These are phyloP conservation scores for Neoniphon sammara DNA, from an alignment of 2,797 vertebrate genomes.

Conservation along the genomic window DNA sequence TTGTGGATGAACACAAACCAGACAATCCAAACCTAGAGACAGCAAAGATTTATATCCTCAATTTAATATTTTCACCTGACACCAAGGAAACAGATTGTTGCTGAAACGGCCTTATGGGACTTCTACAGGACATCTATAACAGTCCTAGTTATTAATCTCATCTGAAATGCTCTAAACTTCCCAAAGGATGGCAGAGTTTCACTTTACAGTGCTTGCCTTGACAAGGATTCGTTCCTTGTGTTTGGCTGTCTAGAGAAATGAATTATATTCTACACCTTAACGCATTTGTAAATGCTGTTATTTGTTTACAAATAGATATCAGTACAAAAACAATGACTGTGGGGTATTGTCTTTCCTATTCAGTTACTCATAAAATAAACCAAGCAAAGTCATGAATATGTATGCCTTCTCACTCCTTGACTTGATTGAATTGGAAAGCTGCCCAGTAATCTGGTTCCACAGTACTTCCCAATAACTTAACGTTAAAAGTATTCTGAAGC, in stretches of 20 bases:
- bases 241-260: constrained; percentile 48
- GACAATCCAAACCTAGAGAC: constrained; percentile 50
- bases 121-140: constrained; percentile 69
- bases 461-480: constrained; percentile 35
- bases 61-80: constrained; percentile 76
- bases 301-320: constrained; percentile 49
- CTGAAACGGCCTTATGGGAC: constrained; percentile 67
- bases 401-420: constrained; percentile 56
- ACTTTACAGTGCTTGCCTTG: constrained; percentile 50
- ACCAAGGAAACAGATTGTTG: constrained; percentile 73
- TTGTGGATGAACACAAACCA: constrained; percentile 34
- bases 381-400: constrained; percentile 67
- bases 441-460: constrained; percentile 55
- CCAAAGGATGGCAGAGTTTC: constrained; percentile 54
- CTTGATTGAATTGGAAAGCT: constrained; percentile 68
- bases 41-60: constrained; percentile 71
- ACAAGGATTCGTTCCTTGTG: constrained; percentile 48
- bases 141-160: constrained; percentile 74
- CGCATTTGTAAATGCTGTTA: constrained; percentile 59
- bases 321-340: constrained; percentile 53
- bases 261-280: constrained; percentile 34
- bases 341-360: constrained; percentile 46
- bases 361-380: constrained; percentile 45
- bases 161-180: constrained; percentile 64
- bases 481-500: constrained; percentile 31